These are phyloP conservation scores for Caenorhabditis elegans DNA, from an alignment of 1,140 invertebrate species.

Conservation along the genomic window DNA sequence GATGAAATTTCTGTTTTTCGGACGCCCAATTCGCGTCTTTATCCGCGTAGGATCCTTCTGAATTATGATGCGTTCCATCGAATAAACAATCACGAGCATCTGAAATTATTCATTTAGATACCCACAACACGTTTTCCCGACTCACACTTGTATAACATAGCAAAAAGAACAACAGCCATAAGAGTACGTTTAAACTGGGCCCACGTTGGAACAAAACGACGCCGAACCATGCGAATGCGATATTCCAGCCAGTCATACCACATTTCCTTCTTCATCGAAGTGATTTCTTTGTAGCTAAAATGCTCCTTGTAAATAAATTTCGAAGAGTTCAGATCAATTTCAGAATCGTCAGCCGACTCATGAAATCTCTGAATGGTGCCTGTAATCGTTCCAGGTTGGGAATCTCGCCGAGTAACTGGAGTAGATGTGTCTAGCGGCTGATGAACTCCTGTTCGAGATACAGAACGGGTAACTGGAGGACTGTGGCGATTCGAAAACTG, in stretches of 20 bases:
- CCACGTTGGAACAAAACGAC: background rate
- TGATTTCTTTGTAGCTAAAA: background rate
- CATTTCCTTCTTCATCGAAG: background rate
- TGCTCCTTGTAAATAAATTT: constrained; percentile 10
- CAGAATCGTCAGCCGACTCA: background rate
- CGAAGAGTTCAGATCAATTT: background rate
- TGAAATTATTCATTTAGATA: too few relatives aligned
- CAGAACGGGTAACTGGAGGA: background rate
- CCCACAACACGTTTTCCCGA: too few relatives aligned
- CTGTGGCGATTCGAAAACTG: background rate
- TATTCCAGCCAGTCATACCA: constrained; percentile 13
- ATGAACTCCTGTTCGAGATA: background rate
- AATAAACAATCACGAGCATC: background rate
- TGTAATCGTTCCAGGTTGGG: background rate
- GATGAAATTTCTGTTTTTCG: background rate
- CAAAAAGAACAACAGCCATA: background rate
- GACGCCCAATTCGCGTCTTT: background rate
- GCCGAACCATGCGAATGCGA: background rate
- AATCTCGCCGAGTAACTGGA: background rate
- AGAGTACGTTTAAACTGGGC: too few relatives aligned
- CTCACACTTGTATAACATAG: background rate
- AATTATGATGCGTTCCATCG: background rate
- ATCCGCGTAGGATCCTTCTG: background rate
- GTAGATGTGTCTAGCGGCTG: background rate
- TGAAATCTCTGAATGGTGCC: background rate